Evolutionary conservation across 1,140 invertebrate species (phyloP).

Genomic region (Marisa cornuarietis): DNA sequence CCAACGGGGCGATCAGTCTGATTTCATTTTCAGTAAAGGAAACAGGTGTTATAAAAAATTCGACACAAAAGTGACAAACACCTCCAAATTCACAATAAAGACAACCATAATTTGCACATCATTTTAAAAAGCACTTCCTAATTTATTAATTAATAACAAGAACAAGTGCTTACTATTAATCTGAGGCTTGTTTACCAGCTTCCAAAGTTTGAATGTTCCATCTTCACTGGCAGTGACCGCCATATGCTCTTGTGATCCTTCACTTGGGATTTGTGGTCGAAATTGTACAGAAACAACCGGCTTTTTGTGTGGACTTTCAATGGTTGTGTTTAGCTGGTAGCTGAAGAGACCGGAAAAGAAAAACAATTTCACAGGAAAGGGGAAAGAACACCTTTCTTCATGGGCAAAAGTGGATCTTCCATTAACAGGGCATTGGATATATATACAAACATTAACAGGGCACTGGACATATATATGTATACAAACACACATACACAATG

Average conservation of each 20-base stretch:
- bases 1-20: not conserved
- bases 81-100: not conserved
- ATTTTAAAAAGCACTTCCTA: not conserved
- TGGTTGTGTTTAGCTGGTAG: constrained; percentile 77
- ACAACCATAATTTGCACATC: no score
- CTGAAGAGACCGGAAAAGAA: constrained; percentile 60
- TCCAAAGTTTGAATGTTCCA: constrained; percentile 80
- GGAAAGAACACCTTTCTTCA: no score
- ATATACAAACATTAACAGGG: no score
- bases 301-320: constrained; percentile 78
- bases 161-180: constrained; percentile 52
- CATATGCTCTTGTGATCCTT: constrained; percentile 45
- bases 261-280: constrained; percentile 65
- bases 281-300: constrained; percentile 73
- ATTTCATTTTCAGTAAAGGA: not conserved
- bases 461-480: not conserved
- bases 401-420: no score
- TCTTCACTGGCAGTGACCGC: constrained; percentile 77
- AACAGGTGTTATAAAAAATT: no score
- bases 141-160: no score
- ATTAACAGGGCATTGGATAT: no score
- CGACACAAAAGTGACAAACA: no score
- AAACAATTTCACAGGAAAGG: no score
- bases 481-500: not conserved
- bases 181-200: constrained; percentile 67